These are phyloP conservation scores for Gambusia yucatana DNA, from an alignment of 2,797 vertebrate species.

Conservation along the genomic window DNA sequence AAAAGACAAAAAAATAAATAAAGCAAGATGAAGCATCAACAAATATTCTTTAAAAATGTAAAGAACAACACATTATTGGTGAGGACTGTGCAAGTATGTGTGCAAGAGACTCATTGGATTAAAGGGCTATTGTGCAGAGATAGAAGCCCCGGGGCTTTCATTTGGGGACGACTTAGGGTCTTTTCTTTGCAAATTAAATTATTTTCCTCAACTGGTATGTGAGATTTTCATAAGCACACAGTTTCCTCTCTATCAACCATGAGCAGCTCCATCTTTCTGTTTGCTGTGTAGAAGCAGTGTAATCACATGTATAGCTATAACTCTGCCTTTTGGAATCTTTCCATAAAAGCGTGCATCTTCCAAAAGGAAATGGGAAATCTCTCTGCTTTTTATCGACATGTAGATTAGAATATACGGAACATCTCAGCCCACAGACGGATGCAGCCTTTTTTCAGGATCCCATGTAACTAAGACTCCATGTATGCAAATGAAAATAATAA, in stretches of 20 bases:
- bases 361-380: constrained; percentile 34
- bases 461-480: constrained; percentile 1
- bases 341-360: constrained; percentile 21
- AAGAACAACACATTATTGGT: constrained; percentile 45
- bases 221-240: constrained; percentile 83
- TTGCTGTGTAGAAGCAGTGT: constrained; percentile 45
- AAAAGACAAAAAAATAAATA: constrained; percentile 10
- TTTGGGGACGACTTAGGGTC: constrained; percentile 86
- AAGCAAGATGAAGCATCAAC: constrained; percentile 71
- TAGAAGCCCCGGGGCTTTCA: constrained; percentile 87
- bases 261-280: constrained; percentile 79
- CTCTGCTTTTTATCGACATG: constrained; percentile 34
- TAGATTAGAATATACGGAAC: constrained; percentile 37
- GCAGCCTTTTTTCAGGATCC: background rate
- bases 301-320: constrained; percentile 38
- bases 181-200: constrained; percentile 86
- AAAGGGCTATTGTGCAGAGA: constrained; percentile 86
- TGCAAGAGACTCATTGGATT: constrained; percentile 80
- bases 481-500: constrained; percentile 9
- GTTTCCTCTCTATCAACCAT: constrained; percentile 44
- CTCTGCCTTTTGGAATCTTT: constrained; percentile 34
- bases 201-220: constrained; percentile 63
- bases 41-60: constrained; percentile 79
- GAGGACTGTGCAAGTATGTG: constrained; percentile 23
- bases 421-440: constrained; percentile 19